A percentile compares a stretch with the other conserved stretches of the same genome.
phyloP scores from a whole-genome alignment of 2,888 invertebrate genomes.

The Heterodera filipjevi region DNA sequence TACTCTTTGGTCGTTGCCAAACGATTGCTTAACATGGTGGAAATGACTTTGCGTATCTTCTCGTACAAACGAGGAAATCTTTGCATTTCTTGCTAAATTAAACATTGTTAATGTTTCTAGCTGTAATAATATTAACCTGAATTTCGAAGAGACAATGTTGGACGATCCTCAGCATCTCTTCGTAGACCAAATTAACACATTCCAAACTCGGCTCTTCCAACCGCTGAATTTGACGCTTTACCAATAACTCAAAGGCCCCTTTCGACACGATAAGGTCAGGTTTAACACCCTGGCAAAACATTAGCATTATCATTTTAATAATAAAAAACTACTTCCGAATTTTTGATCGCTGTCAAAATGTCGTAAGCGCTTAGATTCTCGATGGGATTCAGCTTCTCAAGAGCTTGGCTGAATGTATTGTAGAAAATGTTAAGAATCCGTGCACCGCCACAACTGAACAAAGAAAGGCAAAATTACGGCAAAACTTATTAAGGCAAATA shows the following conservation, averaged over 20 bases:
- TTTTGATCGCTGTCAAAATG: constrained; percentile 95
- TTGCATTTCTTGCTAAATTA: constrained; percentile 76
- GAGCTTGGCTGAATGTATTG: constrained; percentile 91
- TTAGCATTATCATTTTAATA: neutral
- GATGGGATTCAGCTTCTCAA: constrained; percentile 92
- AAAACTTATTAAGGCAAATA: no score
- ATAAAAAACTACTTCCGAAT: constrained; percentile 78
- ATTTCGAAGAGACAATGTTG: constrained; percentile 93
- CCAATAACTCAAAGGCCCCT: constrained; percentile 94
- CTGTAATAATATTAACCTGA: constrained; percentile 44
- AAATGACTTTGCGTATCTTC: constrained; percentile 95
- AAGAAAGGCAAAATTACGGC: no score
- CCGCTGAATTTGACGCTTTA: constrained; percentile 93
- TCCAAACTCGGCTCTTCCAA: constrained; percentile 90
- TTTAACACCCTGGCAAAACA: constrained; percentile 68
- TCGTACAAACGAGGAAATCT: constrained; percentile 95
- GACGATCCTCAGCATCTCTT: constrained; percentile 99
- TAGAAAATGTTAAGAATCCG: constrained; percentile 99
- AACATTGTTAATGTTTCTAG: neutral
- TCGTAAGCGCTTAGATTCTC: constrained; percentile 86
- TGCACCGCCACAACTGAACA: constrained; percentile 84
- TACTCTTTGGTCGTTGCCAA: constrained; percentile 86
- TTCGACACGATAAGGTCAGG: constrained; percentile 72
- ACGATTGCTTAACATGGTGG: constrained; percentile 78
- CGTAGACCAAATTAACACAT: constrained; percentile 96